Conservation (phyloP, 2,797 vertebrate species). For the Sebastes aleutianus region DNA sequence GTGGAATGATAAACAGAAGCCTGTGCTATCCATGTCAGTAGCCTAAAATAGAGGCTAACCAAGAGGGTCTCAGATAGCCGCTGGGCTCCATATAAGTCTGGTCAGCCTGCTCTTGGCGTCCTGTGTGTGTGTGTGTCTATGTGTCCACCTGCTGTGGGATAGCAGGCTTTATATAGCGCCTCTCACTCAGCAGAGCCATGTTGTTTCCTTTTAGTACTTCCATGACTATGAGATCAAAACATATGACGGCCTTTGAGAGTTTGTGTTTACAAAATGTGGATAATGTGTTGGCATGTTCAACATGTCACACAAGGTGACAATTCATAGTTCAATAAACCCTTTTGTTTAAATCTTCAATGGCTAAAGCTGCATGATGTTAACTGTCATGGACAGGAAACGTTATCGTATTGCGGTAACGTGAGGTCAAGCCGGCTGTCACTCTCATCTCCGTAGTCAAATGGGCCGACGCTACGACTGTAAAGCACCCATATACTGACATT, state of each 20-base stretch:
- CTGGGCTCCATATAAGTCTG: constrained; percentile 87
- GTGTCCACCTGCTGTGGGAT: constrained; percentile 76
- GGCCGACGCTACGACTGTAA: too few species aligned
- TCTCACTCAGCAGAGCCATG: constrained; percentile 50
- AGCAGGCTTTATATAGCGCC: constrained; percentile 72
- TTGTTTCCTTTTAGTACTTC: constrained; percentile 27
- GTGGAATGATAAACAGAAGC: constrained; percentile 88
- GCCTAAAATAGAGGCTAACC: constrained; percentile 90
- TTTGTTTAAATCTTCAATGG: neutral
- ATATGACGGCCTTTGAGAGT: neutral
- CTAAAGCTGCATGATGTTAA: rapidly evolving
- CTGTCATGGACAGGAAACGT: too few species aligned
- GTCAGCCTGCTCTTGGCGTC: constrained; percentile 70
- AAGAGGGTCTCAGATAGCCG: constrained; percentile 72
- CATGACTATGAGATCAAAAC: constrained; percentile 32
- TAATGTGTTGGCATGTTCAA: neutral
- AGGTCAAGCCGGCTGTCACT: too few species aligned
- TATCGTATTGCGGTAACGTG: too few species aligned
- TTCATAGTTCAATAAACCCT: neutral
- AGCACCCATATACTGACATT: too few species aligned
- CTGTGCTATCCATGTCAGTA: constrained; percentile 81
- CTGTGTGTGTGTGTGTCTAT: constrained; percentile 35
- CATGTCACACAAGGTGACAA: too few species aligned
- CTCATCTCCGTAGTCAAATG: too few species aligned
- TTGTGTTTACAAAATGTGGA: constrained; percentile 23